Conservation (phyloP, 2,113 vertebrate species). For the Sialia sialis region DNA sequence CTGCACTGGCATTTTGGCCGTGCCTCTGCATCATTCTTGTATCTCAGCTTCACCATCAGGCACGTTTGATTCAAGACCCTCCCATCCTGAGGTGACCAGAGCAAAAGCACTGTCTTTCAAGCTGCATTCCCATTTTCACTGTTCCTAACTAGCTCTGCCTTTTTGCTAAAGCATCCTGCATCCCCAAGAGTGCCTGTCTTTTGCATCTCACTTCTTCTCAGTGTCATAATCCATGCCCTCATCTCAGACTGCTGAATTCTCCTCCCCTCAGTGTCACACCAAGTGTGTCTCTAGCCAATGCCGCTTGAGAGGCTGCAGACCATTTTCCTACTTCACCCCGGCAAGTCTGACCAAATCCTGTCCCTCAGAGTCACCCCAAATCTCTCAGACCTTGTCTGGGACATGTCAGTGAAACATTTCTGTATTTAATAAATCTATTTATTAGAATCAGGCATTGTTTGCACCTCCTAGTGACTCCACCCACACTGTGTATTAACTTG, state of each 20-base stretch:
- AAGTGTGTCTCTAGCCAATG: background rate
- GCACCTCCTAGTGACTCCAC: background rate
- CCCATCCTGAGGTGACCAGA: background rate
- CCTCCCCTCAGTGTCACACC: background rate
- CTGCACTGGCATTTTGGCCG: background rate
- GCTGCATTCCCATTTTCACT: background rate
- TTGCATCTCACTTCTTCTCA: background rate
- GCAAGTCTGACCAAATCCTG: background rate
- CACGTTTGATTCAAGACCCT: background rate
- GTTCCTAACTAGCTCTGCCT: background rate
- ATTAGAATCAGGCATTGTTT: background rate
- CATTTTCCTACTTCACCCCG: background rate
- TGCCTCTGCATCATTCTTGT: background rate
- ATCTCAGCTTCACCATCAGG: background rate
- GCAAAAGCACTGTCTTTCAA: background rate
- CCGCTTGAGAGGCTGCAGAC: background rate
- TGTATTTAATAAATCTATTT: background rate
- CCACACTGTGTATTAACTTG: background rate
- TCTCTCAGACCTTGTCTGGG: background rate
- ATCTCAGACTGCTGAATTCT: background rate
- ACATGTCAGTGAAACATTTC: background rate
- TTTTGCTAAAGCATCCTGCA: background rate
- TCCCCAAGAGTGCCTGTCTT: background rate
- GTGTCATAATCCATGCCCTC: background rate
- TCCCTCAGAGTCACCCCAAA: background rate